Conservation (phyloP, 1,140 invertebrate genomes). For the Triops longicaudatus region DNA sequence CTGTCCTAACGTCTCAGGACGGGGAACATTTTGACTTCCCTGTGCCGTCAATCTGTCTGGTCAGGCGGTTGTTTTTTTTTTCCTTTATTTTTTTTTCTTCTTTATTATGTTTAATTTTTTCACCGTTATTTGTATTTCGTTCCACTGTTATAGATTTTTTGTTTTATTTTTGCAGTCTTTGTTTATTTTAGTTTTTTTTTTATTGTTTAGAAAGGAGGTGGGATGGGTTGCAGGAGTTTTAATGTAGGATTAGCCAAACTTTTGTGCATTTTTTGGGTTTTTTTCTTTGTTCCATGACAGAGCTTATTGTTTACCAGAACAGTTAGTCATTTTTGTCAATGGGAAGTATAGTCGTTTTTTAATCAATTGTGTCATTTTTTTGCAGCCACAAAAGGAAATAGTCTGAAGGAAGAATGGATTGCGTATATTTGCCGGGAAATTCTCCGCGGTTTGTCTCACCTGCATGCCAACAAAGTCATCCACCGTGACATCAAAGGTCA, state of each 20-base stretch:
- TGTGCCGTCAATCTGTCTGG: too few species aligned
- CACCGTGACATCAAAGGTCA: constrained; percentile 99
- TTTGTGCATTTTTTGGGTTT: too few species aligned
- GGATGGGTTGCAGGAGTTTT: background rate
- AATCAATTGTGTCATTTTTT: constrained; percentile 30
- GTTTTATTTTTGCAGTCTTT: too few species aligned
- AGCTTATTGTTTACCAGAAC: too few species aligned
- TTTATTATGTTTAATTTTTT: background rate
- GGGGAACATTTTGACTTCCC: too few species aligned
- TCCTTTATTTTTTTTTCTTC: background rate
- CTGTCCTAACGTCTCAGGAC: too few species aligned
- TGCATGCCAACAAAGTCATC: constrained; percentile 98
- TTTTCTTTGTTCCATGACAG: too few species aligned
- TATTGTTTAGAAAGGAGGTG: background rate
- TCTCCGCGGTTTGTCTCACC: constrained; percentile 87
- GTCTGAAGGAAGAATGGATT: constrained; percentile 99
- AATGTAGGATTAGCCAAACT: too few species aligned
- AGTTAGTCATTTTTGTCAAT: background rate
- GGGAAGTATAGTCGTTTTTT: background rate
- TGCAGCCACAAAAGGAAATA: constrained; percentile 85
- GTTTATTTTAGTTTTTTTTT: background rate
- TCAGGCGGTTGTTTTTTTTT: too few species aligned
- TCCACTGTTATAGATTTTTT: too few species aligned
- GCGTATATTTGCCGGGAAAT: constrained; percentile 98
- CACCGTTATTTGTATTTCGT: too few species aligned